Base-by-base conservation (phyloP, 2,797 vertebrate genomes). In the Fringilla coelebs region DNA sequence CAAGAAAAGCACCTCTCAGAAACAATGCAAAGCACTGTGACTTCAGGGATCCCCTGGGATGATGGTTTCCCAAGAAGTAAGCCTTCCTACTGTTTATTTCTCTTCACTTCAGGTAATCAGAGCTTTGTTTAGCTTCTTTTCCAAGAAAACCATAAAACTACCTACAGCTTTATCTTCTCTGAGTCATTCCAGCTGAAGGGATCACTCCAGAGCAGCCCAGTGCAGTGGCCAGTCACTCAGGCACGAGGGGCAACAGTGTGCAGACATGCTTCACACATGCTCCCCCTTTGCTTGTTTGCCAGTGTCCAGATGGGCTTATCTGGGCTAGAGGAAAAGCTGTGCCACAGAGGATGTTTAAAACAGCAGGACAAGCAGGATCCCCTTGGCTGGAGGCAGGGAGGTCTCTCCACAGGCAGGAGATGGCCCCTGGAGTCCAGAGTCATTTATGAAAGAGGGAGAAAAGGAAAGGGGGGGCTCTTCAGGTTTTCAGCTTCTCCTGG, bases 181-280 rank as follows among this genome's bases (percentile, higher is more conserved):
- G 52, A 58, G 46, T 41, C 21, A 7, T 58, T 66, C 19, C 1
- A 4, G n/a, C 38, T 70, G n/a, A 54, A 82, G n/a, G 36, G n/a
- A 84, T 22, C 26, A 6, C 49, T 48, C 15, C 4, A 29, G 54
- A 45, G 68, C 67, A 57, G 38, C 31, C 13, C 41, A 6, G 32
- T 6, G 29, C 7, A 6, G 46, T 26, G 52, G 16, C 38, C 13
- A 3, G 15, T 18, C 18, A 5, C 68, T 21, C 25, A 11, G 24
- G 22, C 17, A 32, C 13, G 29, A 41, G 29, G 22, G 13, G 9
- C 0, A 0, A 46, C 34, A 57, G 29, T 0, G 0, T 10, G 29
- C 32, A 41, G 31, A n/a, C 0, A 0, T 3, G 11, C 46, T 45
- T 73, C 36, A 68, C 46, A 31, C 2, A 0, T 7, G 24, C n/a